Base-by-base conservation (phyloP, 2,797 vertebrate genomes). In the Micrastur ruficollis region DNA sequence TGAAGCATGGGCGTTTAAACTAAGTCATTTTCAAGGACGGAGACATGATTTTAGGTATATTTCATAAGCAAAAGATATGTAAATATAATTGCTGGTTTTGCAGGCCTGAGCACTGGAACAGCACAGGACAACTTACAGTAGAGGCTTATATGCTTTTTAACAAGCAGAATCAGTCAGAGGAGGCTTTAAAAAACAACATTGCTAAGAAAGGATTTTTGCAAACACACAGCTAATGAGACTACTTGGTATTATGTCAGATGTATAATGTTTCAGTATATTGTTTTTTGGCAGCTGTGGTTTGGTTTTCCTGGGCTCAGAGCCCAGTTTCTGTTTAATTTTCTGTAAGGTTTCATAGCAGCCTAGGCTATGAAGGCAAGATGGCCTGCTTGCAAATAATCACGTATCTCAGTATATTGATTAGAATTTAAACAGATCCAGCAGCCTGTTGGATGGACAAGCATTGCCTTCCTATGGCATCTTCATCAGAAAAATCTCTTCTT, bases 271-370 rank as follows among this genome's bases (percentile, higher is more conserved):
- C 91, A 75, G 85, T 65, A 56, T 68, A 81, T 72, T 95, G 87
- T 7, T n/a, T 89, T 94, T 93, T 93, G 82, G 91, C 87, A 95
- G 66, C 17, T 1, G 44, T 55, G 8, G 27, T 86, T 95, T 94
- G 42, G 58, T 93, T 95, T 96, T 93, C 68, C 95, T 95, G 93
- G 96, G 96, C 95, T 91, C 76, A 62, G 66, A 73, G 94, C 95
- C 96, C 90, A 96, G 96, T 96, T 97, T 97, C 93, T 96, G 73
- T 96, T 97, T 96, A 91, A 83, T 93, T 90, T 96, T 96, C 89
- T 94, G 79, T 84, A 84, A 88, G 78, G 84, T 78, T 95, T 96
- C 89, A 53, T 82, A 95, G 95, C 91, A 92, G 87, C 70, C 42
- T 59, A 68, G 70, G 79, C 73, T 36, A 36, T 36, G 36, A 36